Percentiles rank a stretch among this genome's conserved stretches.
Evolutionary conservation across 2,888 invertebrate genomes (phyloP).

Genomic region (Asteroscopus sphinx): DNA sequence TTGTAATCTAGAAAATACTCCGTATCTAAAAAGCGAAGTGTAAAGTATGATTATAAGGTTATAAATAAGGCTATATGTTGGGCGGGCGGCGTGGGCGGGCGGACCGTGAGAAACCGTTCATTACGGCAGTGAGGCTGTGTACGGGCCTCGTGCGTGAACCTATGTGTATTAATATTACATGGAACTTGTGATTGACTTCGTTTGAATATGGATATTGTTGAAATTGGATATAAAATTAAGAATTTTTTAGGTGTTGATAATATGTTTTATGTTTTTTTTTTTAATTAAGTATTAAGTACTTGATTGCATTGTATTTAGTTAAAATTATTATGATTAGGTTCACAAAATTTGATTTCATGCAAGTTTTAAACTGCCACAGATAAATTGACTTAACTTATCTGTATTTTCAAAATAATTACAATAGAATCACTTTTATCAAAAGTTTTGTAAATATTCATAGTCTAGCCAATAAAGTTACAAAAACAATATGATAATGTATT

Average conservation of each 20-base stretch:
- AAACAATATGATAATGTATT: too few species aligned
- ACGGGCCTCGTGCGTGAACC: slow-evolving; percentile 18
- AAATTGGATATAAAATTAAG: not conserved
- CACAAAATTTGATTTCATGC: too few species aligned
- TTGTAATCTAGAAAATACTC: slow-evolving; percentile 15
- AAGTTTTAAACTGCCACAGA: too few species aligned
- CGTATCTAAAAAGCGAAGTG: slow-evolving; percentile 42
- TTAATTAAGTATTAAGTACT: not conserved
- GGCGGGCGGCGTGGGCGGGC: slow-evolving; percentile 64
- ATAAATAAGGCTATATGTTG: slow-evolving; percentile 56
- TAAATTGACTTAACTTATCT: too few species aligned
- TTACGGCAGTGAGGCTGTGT: slow-evolving; percentile 51
- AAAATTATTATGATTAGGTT: not conserved
- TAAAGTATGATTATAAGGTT: slow-evolving; percentile 46
- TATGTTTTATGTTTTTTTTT: not conserved
- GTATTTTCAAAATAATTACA: too few species aligned
- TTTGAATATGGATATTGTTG: slow-evolving; percentile 42
- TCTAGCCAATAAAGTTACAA: too few species aligned
- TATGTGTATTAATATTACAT: slow-evolving; percentile 52
- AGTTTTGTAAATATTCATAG: too few species aligned
- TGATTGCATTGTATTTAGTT: not conserved
- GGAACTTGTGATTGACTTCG: slow-evolving; percentile 32
- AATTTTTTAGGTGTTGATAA: not conserved
- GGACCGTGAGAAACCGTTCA: slow-evolving; percentile 63
- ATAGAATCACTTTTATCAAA: too few species aligned